Evolutionary conservation across 1,140 invertebrate genomes (phyloP).

Genomic region (Drosophila takahashii): DNA sequence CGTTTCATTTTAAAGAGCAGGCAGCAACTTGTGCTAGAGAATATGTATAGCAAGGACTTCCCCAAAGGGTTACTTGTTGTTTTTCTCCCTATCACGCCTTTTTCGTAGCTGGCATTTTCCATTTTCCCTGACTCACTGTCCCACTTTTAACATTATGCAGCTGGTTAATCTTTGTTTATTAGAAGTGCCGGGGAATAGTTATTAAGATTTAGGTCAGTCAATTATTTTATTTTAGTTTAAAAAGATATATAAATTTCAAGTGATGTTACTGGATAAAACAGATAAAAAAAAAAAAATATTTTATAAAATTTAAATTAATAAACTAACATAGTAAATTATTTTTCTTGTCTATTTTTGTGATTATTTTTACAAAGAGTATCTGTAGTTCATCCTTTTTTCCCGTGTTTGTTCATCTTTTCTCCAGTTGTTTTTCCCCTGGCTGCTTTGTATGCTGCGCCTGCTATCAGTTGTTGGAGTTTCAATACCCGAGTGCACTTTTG

Average conservation of each 20-base stretch:
- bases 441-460: slow-evolving; percentile 69
- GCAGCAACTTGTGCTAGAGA: slow-evolving; percentile 17
- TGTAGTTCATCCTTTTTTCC: background rate
- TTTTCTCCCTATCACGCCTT: slow-evolving; percentile 39
- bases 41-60: slow-evolving; percentile 11
- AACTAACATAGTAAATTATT: too few relatives aligned
- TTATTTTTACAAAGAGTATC: slow-evolving; percentile 14
- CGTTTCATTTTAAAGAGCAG: slow-evolving; percentile 42
- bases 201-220: too few relatives aligned
- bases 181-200: too few relatives aligned
- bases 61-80: slow-evolving; percentile 23
- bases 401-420: background rate
- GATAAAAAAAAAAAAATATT: too few relatives aligned
- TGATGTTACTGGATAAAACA: too few relatives aligned
- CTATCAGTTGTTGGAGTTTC: slow-evolving; percentile 72
- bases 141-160: too few relatives aligned
- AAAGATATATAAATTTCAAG: background rate
- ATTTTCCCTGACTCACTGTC: slow-evolving; percentile 10
- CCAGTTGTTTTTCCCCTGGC: slow-evolving; percentile 31
- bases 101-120: slow-evolving; percentile 35
- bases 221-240: background rate
- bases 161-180: too few relatives aligned
- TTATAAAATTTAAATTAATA: too few relatives aligned
- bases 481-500: slow-evolving; percentile 67
- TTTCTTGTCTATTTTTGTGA: background rate